Conservation (phyloP, 1,140 invertebrate genomes). For the Drosophila littoralis region DNA sequence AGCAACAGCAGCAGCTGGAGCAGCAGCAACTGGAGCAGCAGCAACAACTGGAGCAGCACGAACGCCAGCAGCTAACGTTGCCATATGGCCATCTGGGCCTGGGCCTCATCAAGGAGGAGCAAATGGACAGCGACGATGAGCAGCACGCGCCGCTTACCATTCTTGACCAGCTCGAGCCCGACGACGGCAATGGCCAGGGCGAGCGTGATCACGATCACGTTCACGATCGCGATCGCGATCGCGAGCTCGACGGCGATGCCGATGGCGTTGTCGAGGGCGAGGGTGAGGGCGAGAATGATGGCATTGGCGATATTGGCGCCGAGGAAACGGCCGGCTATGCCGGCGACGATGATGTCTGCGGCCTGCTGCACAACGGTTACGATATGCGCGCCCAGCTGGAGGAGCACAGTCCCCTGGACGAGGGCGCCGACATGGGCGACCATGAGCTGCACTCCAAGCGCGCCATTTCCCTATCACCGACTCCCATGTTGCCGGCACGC, state of each 20-base stretch:
- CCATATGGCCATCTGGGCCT: slow-evolving; percentile 55
- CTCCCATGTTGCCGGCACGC: slow-evolving; percentile 48
- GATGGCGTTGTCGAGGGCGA: slow-evolving; percentile 34
- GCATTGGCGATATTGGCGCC: slow-evolving; percentile 65
- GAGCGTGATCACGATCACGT: slow-evolving; percentile 19
- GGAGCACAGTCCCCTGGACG: slow-evolving; percentile 40
- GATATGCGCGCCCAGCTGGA: slow-evolving; percentile 40
- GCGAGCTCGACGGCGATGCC: slow-evolving; percentile 16
- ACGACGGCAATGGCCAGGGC: slow-evolving; percentile 16
- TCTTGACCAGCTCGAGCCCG: slow-evolving; percentile 6
- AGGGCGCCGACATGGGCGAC: slow-evolving; percentile 50
- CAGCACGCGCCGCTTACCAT: background rate
- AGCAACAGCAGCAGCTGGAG: slow-evolving; percentile 24
- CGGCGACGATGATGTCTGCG: slow-evolving; percentile 68
- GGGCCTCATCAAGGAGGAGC: slow-evolving; percentile 68
- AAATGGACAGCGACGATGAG: slow-evolving; percentile 37
- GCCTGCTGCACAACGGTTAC: slow-evolving; percentile 63
- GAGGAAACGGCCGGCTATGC: slow-evolving; percentile 72
- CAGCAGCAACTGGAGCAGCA: slow-evolving; percentile 9
- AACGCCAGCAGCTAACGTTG: slow-evolving; percentile 47
- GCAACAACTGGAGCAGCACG: slow-evolving; percentile 42
- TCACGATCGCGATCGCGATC: slow-evolving; percentile 12
- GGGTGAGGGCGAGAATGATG: slow-evolving; percentile 43
- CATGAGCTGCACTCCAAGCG: slow-evolving; percentile 51
- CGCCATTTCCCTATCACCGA: slow-evolving; percentile 21